Percentiles rank a stretch among this genome's conserved stretches.
These are phyloP conservation scores for Coendou prehensilis DNA, from an alignment of 2,797 vertebrate species.

Conservation along the genomic window DNA sequence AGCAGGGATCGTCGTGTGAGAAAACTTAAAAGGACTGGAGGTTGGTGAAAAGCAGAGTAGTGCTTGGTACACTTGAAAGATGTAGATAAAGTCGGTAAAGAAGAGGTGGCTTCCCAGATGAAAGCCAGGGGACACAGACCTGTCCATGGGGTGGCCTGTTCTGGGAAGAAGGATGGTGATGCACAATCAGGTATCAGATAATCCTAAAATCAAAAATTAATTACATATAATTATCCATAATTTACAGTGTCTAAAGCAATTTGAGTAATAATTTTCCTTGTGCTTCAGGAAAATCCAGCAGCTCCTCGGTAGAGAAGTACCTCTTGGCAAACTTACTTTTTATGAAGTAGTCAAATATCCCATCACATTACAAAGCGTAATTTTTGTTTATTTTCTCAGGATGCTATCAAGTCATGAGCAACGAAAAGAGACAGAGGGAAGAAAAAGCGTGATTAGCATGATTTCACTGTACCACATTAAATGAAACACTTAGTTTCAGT, in stretches of 20 bases:
- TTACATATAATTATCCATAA: background rate
- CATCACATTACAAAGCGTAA: background rate
- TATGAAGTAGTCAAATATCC: background rate
- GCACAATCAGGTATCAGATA: background rate
- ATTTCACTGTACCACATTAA: background rate
- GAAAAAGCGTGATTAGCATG: background rate
- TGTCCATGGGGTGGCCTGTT: background rate
- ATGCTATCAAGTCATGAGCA: conserved; percentile 23
- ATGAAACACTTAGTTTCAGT: background rate
- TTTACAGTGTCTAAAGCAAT: conserved; percentile 8
- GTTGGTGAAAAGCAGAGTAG: background rate
- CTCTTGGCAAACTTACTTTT: background rate
- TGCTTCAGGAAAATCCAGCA: conserved; percentile 1
- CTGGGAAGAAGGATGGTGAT: background rate
- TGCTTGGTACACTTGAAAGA: background rate
- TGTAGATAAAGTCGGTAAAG: background rate
- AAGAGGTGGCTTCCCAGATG: background rate
- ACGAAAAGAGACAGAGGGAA: background rate
- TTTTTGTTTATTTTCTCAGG: conserved; percentile 40
- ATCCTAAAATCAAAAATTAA: conserved; percentile 39
- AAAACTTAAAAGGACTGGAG: background rate
- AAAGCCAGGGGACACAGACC: background rate
- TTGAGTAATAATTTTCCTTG: conserved; percentile 40
- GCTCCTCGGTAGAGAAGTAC: background rate
- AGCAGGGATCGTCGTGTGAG: background rate